Evolutionary conservation across 2,888 invertebrate genomes (phyloP), one percentile per base, ranked within the genome.

Genomic region (Buathra laborator): DNA sequence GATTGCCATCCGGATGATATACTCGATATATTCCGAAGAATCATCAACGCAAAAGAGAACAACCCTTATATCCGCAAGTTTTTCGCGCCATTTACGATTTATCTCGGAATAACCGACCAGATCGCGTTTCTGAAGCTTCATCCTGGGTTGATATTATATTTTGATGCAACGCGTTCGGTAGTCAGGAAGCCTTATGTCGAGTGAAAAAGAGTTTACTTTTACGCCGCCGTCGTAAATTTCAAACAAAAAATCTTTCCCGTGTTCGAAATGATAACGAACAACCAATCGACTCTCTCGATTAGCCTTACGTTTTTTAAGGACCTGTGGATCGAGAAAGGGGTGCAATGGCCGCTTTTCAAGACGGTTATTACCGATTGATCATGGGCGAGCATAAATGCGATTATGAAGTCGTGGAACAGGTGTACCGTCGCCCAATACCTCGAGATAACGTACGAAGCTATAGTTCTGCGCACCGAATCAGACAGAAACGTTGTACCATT

Each of bases 291-390:
- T 12, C 29, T 10, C 19, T 71, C 71, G 3, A 81, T 84, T 46
- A 79, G 51, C 24, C 37, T 81, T 10, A 12, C 12, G 1, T 70
- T 14, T 62, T 77, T 78, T 29, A 51, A 68, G 24, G 37, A 59
- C 9, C 43, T 66, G 10, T 86, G 80, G 77, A 12, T n/a, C 9
- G 74, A 67, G 1, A 64, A 44, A 29, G 64, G 64, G 10, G 62
- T 86, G n/a, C 64, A 71, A 12, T 86, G 72, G 83, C 86, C 86
- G n/a, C 70, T 74, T 32, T 86, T 83, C 16, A 62, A 80, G 51
- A 44, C 53, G 19, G 66, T 71, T 12, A 37, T 83, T 7, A 82
- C 79, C 24, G 80, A 83, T 68, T 79, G 62, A 83, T 53, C 71
- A 10, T 84, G 81, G 78, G 79, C 82, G 9, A 82, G 79, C 64